Evolutionary conservation across 2,113 vertebrate species (phyloP).

Genomic region (Mobula birostris): DNA sequence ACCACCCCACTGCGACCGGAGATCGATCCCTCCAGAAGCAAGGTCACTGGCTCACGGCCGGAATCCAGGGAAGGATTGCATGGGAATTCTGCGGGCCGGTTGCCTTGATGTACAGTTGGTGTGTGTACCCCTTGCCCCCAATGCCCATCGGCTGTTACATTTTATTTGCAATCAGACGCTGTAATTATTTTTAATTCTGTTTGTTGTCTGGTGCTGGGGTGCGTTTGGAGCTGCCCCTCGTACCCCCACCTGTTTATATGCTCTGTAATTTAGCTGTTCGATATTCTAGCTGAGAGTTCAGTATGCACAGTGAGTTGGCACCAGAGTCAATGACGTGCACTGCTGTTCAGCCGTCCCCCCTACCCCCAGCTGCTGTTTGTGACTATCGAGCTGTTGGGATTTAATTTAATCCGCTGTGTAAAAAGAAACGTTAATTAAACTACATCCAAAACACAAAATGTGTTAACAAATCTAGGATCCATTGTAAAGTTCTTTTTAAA

Average conservation of each 20-base stretch:
- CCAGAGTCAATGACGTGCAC: background rate
- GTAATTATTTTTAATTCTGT: constrained; percentile 24
- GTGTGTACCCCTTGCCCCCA: background rate
- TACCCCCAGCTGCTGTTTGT: background rate
- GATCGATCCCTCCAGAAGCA: background rate
- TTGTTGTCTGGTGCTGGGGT: background rate
- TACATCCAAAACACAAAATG: background rate
- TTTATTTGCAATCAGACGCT: background rate
- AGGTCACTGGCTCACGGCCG: background rate
- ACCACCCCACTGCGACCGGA: background rate
- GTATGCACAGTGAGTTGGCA: background rate
- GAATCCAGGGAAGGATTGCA: background rate
- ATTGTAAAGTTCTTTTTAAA: constrained; percentile 35
- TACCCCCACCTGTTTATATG: background rate
- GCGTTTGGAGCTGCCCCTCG: background rate
- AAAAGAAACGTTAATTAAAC: background rate
- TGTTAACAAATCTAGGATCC: background rate
- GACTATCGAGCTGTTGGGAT: background rate
- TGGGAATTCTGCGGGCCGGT: background rate
- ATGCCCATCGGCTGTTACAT: too few species aligned
- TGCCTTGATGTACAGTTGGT: background rate
- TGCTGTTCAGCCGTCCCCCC: background rate
- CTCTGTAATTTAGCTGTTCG: constrained; percentile 17
- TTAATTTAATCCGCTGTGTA: background rate
- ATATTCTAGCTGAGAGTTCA: background rate